Evolutionary conservation across 2,797 vertebrate genomes (phyloP).

Genomic region (Sebastolobus alascanus): DNA sequence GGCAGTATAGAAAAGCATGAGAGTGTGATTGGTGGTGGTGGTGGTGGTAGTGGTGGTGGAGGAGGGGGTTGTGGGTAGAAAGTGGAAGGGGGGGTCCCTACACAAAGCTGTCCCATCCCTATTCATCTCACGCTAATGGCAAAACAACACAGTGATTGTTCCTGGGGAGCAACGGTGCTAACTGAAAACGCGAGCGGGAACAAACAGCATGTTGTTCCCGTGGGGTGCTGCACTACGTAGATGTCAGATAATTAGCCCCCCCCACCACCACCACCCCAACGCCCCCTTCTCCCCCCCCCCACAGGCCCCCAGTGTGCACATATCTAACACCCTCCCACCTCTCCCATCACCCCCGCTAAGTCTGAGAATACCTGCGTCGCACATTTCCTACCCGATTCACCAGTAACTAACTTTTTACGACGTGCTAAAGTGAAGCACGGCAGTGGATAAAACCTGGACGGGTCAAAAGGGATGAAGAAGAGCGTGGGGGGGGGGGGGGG

Average conservation of each 20-base stretch:
- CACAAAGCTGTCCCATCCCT: constrained; percentile 82
- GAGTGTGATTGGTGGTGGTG: constrained; percentile 41
- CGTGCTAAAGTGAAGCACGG: neutral
- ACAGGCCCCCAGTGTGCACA: constrained; percentile 69
- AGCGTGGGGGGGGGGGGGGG: neutral
- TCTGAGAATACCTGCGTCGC: constrained; percentile 79
- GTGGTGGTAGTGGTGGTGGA: neutral
- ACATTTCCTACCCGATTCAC: constrained; percentile 52
- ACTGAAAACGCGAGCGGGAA: constrained; percentile 82
- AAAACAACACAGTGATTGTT: constrained; percentile 87
- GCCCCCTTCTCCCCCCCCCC: neutral
- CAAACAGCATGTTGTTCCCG: constrained; percentile 85
- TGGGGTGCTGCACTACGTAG: constrained; percentile 80
- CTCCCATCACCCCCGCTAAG: constrained; percentile 32
- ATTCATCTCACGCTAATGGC: constrained; percentile 86
- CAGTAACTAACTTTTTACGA: constrained; percentile 32
- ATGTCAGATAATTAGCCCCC: constrained; percentile 85
- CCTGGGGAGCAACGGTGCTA: constrained; percentile 79
- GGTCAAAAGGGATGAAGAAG: neutral
- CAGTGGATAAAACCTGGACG: neutral
- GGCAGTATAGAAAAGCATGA: constrained; percentile 50
- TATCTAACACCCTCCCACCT: constrained; percentile 66
- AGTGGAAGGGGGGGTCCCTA: constrained; percentile 42
- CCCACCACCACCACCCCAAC: neutral
- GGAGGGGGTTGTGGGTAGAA: constrained; percentile 25